phyloP scores from a whole-genome alignment of 2,888 invertebrate species.

The Periphyllus acericola region DNA sequence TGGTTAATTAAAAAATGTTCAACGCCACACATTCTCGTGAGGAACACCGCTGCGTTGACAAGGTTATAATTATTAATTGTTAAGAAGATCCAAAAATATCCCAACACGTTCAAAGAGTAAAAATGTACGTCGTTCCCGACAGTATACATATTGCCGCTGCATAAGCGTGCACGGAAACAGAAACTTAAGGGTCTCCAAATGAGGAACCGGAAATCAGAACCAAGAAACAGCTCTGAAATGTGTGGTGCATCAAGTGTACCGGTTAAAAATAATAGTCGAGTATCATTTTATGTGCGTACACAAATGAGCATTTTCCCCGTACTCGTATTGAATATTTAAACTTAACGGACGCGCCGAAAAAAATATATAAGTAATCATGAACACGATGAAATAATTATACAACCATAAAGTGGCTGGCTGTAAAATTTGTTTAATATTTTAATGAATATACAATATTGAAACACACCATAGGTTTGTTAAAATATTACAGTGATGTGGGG shows the following conservation, averaged over 20 bases:
- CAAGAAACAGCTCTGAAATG: background rate
- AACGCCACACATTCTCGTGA: background rate
- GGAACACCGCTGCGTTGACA: constrained; percentile 12
- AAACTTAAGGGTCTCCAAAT: background rate
- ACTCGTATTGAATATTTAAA: constrained; percentile 39
- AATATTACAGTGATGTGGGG: background rate
- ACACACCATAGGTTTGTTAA: background rate
- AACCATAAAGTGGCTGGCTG: background rate
- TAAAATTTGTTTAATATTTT: background rate
- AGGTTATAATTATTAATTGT: constrained; percentile 32
- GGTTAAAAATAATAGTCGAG: background rate
- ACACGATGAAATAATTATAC: background rate
- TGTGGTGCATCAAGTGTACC: background rate
- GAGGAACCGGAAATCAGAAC: constrained; percentile 7
- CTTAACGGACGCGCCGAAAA: background rate
- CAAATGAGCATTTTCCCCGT: background rate
- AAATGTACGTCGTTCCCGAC: background rate
- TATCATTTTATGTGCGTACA: background rate
- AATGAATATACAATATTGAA: background rate
- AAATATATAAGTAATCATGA: background rate
- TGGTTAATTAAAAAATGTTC: constrained; percentile 27
- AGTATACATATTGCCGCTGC: too few species aligned
- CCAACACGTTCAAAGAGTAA: background rate
- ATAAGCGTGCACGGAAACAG: background rate
- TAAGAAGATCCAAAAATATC: constrained; percentile 49